Evolutionary conservation across 2,113 vertebrate genomes (phyloP).

Genomic region (Gallinago undulata): DNA sequence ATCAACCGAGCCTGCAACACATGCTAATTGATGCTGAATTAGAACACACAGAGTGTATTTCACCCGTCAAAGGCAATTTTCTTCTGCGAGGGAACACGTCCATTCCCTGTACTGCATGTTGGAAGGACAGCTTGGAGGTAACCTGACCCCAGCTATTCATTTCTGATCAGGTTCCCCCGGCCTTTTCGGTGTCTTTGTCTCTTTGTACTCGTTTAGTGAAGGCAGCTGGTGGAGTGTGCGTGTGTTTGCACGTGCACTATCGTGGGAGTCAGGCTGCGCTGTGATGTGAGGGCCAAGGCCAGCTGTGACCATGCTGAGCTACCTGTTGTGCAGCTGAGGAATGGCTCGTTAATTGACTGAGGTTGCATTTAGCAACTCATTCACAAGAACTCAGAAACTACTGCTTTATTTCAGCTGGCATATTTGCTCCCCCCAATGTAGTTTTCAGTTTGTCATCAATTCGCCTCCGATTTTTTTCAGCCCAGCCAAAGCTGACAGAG

Average conservation of each 20-base stretch:
- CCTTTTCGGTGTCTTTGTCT: not conserved
- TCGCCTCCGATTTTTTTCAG: not conserved
- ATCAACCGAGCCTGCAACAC: not conserved
- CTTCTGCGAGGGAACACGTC: not conserved
- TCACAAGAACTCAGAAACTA: not conserved
- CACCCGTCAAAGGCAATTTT: not conserved
- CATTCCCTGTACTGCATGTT: not conserved
- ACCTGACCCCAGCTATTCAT: not conserved
- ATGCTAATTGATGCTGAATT: not conserved
- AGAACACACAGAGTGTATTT: not conserved
- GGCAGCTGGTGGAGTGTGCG: accelerated
- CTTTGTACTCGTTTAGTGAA: not conserved
- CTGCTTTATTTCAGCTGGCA: not conserved
- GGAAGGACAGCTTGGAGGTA: not conserved
- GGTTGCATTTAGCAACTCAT: not conserved
- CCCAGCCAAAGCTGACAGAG: not conserved
- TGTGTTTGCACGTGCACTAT: not conserved
- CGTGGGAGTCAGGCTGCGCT: accelerated
- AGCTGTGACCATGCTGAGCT: not conserved
- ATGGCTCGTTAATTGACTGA: not conserved
- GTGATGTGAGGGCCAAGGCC: not conserved
- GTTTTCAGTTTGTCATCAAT: not conserved
- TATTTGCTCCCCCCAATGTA: not conserved
- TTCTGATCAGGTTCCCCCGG: not conserved
- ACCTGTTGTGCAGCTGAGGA: not conserved